phyloP scores from a whole-genome alignment of 2,888 invertebrate genomes.

The Rhingia rostrata region DNA sequence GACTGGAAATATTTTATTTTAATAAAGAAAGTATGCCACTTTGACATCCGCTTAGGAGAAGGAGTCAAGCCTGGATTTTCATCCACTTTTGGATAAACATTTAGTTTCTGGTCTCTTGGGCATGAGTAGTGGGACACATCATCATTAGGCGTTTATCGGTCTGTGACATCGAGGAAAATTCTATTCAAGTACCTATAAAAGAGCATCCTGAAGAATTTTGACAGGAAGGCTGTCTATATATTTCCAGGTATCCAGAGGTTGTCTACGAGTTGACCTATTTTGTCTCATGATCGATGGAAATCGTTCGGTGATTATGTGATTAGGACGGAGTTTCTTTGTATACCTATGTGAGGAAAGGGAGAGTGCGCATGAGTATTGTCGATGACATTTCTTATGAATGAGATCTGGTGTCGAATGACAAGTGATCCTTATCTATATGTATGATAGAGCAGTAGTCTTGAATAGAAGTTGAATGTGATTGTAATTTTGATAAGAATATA shows the following conservation, averaged over 20 bases:
- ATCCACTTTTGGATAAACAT: slow-evolving; percentile 45
- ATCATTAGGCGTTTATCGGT: slow-evolving; percentile 54
- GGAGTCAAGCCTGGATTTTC: slow-evolving; percentile 68
- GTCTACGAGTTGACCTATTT: slow-evolving; percentile 53
- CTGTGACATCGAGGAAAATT: slow-evolving; percentile 44
- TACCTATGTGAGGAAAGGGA: background rate
- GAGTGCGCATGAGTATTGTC: background rate
- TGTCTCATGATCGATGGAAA: slow-evolving; percentile 51
- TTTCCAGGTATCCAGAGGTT: slow-evolving; percentile 19
- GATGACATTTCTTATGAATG: slow-evolving; percentile 18
- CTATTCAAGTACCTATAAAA: slow-evolving; percentile 34
- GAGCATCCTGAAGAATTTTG: slow-evolving; percentile 41
- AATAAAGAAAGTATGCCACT: slow-evolving; percentile 44
- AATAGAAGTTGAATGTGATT: slow-evolving; percentile 8
- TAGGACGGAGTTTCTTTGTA: slow-evolving; percentile 26
- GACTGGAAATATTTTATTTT: background rate
- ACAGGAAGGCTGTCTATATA: background rate
- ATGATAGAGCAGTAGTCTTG: background rate
- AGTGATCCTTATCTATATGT: slow-evolving; percentile 50
- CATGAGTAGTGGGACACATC: slow-evolving; percentile 1
- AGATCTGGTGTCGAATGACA: slow-evolving; percentile 48
- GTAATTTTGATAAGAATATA: slow-evolving; percentile 17
- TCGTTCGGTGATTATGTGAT: slow-evolving; percentile 54
- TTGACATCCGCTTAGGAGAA: slow-evolving; percentile 62
- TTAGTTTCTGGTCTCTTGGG: background rate